Evolutionary conservation across 1,140 invertebrate genomes (phyloP).

Genomic region (Drosophila gunungcola): DNA sequence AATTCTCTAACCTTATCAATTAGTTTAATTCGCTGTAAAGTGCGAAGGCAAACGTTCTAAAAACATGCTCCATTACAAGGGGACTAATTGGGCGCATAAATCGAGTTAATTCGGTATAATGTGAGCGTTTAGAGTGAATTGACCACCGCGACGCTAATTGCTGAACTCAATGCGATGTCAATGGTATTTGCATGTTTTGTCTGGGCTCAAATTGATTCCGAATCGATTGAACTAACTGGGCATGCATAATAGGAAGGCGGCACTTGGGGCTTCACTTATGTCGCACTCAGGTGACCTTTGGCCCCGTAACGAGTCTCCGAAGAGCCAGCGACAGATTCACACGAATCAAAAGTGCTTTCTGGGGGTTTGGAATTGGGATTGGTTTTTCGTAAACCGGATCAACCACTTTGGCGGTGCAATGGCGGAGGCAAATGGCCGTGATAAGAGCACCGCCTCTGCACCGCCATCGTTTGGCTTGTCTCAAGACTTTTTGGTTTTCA

Average conservation of each 20-base stretch:
- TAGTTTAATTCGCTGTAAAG: conserved; percentile 27
- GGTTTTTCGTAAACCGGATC: conserved; percentile 68
- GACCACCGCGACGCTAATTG: conserved; percentile 45
- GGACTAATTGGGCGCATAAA: conserved; percentile 27
- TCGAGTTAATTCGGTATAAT: conserved; percentile 19
- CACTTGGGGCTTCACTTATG: conserved; percentile 3
- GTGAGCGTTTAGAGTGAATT: conserved; percentile 8
- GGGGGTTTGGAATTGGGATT: conserved; percentile 17
- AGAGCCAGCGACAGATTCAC: conserved; percentile 40
- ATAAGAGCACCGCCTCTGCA: conserved; percentile 62
- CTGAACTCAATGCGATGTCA: conserved; percentile 33
- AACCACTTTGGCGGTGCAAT: conserved; percentile 75
- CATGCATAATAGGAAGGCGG: conserved; percentile 53
- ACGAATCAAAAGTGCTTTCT: conserved; percentile 31
- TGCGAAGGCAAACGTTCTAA: conserved; percentile 11
- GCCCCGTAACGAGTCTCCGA: conserved; percentile 22
- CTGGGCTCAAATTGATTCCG: conserved; percentile 27
- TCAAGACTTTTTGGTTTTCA: conserved; percentile 44
- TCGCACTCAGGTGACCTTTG: conserved; percentile 28
- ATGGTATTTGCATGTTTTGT: conserved; percentile 56
- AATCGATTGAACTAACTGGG: conserved; percentile 35
- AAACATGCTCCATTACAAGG: conserved; percentile 27
- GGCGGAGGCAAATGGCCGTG: conserved; percentile 69
- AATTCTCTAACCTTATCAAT: conserved; percentile 7
- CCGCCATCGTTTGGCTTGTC: conserved; percentile 52